A percentile compares a stretch with the other conserved stretches of the same genome.
phyloP scores from a whole-genome alignment of 2,888 invertebrate genomes.

The Gymnoscelis rufifasciata region DNA sequence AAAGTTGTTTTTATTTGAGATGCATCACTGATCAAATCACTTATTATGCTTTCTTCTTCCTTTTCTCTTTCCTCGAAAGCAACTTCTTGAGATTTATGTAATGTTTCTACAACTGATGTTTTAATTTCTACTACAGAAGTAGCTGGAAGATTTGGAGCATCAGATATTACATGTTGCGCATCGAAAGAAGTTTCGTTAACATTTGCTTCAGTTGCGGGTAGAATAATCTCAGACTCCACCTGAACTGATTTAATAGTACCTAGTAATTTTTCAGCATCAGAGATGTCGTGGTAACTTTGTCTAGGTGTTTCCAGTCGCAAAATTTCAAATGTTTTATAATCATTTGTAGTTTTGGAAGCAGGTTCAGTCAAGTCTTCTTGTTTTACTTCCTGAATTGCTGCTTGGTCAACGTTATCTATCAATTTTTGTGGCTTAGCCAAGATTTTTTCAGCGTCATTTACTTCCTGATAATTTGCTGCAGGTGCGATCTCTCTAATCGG shows the following conservation, averaged over 20 bases:
- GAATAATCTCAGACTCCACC: conserved; percentile 25
- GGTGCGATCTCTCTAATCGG: conserved; percentile 3
- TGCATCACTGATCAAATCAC: conserved; percentile 19
- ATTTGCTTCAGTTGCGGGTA: conserved; percentile 23
- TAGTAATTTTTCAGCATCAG: conserved; percentile 42
- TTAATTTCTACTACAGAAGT: conserved; percentile 30
- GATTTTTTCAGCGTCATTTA: conserved; percentile 1
- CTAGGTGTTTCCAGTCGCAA: conserved; percentile 36
- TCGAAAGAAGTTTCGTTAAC: conserved; percentile 18
- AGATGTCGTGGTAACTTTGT: conserved; percentile 46
- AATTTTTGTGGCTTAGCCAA: conserved; percentile 1
- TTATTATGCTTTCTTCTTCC: conserved; percentile 14
- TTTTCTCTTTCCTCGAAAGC: conserved; percentile 20
- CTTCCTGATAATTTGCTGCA: conserved; percentile 9
- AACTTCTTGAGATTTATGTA: conserved; percentile 23
- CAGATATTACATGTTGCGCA: conserved; percentile 27
- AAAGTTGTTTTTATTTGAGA: conserved; percentile 9
- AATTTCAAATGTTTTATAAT: conserved; percentile 9
- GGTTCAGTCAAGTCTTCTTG: background rate
- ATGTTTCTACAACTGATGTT: conserved; percentile 15
- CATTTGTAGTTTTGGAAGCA: background rate
- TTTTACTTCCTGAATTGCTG: background rate
- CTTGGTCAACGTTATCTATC: background rate
- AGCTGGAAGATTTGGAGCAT: conserved; percentile 35
- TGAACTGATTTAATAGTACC: conserved; percentile 26